A percentile compares a stretch with the other conserved stretches of the same genome.
These are phyloP conservation scores for Etheostoma cragini DNA, from an alignment of 2,113 vertebrate genomes.

Conservation along the genomic window DNA sequence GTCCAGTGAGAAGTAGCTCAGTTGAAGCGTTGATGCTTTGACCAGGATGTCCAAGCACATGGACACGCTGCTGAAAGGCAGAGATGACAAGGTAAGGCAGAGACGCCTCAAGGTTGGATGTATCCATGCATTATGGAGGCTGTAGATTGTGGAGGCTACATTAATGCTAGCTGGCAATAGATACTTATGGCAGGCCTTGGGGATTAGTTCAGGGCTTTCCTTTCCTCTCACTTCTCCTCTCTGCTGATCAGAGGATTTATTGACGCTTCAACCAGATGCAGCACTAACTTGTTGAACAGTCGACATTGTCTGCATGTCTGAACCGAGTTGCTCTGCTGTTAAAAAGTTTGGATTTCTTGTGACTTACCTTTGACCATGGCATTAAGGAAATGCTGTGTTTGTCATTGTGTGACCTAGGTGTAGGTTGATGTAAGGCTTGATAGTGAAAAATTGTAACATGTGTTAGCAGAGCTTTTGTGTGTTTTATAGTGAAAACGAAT, in stretches of 20 bases:
- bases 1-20: conserved; percentile 44
- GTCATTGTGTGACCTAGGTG: conserved; percentile 10
- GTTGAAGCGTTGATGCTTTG: conserved; percentile 42
- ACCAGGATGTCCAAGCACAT: conserved; percentile 58
- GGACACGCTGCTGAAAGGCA: conserved; percentile 64
- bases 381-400: conserved; percentile 20
- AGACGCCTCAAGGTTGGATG: not conserved
- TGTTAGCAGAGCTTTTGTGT: not conserved
- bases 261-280: conserved; percentile 34
- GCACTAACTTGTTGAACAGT: not conserved
- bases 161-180: conserved; percentile 52
- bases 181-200: conserved; percentile 51
- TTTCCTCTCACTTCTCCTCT: conserved; percentile 61
- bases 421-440: not conserved
- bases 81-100: conserved; percentile 73
- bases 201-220: conserved; percentile 66
- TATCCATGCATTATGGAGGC: not conserved
- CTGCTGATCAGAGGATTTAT: conserved; percentile 46
- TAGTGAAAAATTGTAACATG: not conserved
- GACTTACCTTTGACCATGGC: conserved; percentile 9
- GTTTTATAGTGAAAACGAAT: not conserved
- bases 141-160: not conserved
- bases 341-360: conserved; percentile 27
- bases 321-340: conserved; percentile 14
- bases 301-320: conserved; percentile 9